Percentiles rank a stretch among this genome's conserved stretches.
Conservation (phyloP, 37 sponge, comb jelly and placozoan species). For the Aplysina aerophoba region DNA sequence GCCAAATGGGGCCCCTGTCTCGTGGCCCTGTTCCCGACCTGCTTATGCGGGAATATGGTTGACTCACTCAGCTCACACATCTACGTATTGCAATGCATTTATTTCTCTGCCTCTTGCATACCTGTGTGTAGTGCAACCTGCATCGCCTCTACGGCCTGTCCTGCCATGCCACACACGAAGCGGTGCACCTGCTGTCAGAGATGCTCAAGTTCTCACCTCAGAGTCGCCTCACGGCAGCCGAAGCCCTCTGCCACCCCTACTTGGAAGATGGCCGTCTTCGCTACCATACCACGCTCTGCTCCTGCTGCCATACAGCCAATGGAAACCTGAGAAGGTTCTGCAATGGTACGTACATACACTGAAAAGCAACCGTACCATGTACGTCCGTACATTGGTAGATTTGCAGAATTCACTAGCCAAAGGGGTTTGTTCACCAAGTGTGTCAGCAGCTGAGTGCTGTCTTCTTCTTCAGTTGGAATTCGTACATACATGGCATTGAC, state of each 20-base stretch:
- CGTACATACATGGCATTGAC: too few relatives aligned
- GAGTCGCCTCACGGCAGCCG: conserved; percentile 63
- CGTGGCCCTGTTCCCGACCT: too few relatives aligned
- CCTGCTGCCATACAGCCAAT: conserved; percentile 63
- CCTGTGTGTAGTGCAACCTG: conserved; percentile 43
- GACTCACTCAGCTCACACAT: background rate
- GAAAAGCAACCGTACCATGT: too few relatives aligned
- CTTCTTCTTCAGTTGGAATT: too few relatives aligned
- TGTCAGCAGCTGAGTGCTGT: too few relatives aligned
- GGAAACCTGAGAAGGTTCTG: conserved; percentile 31
- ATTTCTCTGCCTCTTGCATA: background rate
- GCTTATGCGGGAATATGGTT: too few relatives aligned
- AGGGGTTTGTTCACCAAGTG: conserved; percentile 25
- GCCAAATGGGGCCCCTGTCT: too few relatives aligned
- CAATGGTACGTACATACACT: conserved; percentile 16
- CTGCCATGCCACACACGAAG: conserved; percentile 64
- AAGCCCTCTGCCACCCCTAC: conserved; percentile 83
- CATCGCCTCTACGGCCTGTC: conserved; percentile 68
- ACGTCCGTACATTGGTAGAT: too few relatives aligned
- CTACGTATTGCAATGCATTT: background rate
- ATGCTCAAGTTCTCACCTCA: conserved; percentile 83
- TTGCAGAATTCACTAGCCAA: too few relatives aligned
- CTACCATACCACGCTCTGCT: conserved; percentile 76
- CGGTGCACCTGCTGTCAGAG: conserved; percentile 82
- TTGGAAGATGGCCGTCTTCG: conserved; percentile 81